A percentile compares a stretch with the other conserved stretches of the same genome.
Conservation (phyloP, 2,888 invertebrate species). For the Calephelis perditalis region DNA sequence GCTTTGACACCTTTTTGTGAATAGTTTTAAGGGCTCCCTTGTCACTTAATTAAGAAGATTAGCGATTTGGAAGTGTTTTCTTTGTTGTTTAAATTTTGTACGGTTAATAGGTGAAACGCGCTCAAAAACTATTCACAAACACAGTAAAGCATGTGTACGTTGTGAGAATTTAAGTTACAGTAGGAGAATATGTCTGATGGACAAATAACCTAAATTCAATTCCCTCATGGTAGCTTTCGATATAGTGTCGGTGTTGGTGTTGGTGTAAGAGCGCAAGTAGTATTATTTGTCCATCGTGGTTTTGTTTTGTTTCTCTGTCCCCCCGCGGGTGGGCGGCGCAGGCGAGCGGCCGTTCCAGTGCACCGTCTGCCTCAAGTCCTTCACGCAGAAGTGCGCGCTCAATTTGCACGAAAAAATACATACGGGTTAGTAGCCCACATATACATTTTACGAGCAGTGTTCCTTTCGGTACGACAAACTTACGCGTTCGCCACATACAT, state of each 20-base stretch:
- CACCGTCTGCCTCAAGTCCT: slow-evolving; percentile 80
- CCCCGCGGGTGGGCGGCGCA: slow-evolving; percentile 67
- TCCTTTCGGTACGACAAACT: slow-evolving; percentile 60
- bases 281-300: slow-evolving; percentile 77
- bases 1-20: slow-evolving; percentile 75
- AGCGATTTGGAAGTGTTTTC: slow-evolving; percentile 53
- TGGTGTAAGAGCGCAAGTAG: slow-evolving; percentile 30
- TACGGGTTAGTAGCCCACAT: slow-evolving; percentile 80
- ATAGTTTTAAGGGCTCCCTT: slow-evolving; percentile 75
- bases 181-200: slow-evolving; percentile 71
- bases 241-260: slow-evolving; percentile 27
- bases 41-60: slow-evolving; percentile 37
- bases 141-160: slow-evolving; percentile 74
- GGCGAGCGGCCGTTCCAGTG: slow-evolving; percentile 80
- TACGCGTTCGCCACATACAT: slow-evolving; percentile 49
- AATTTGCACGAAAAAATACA: slow-evolving; percentile 81
- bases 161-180: slow-evolving; percentile 62
- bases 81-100: slow-evolving; percentile 25
- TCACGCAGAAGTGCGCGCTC: slow-evolving; percentile 81
- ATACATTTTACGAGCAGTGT: slow-evolving; percentile 61
- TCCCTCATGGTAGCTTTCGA: slow-evolving; percentile 63
- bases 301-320: slow-evolving; percentile 78
- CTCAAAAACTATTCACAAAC: slow-evolving; percentile 80
- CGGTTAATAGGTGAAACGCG: slow-evolving; percentile 56
- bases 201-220: slow-evolving; percentile 66